Base-by-base conservation (phyloP, 1,140 invertebrate species). In the Atopsyche davidsoni region DNA sequence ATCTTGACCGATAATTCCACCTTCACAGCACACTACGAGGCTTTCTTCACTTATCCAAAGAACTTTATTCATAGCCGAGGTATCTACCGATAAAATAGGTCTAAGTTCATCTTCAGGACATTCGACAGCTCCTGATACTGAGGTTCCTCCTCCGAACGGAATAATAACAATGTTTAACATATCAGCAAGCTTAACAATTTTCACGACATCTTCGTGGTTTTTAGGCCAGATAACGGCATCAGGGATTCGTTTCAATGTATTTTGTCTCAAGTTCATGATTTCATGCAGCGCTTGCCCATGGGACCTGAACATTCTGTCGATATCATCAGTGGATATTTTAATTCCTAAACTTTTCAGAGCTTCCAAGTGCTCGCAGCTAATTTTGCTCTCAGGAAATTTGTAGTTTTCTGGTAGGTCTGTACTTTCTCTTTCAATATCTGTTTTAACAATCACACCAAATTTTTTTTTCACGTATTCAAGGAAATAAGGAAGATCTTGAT, bases 61-160 rank as follows among this genome's bases (percentile, higher is more conserved):
- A 63, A 98, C 87, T 55, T 83, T 77, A 68, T 92, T 92, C 94
- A 98, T 97, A 64, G 96, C 91, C 17, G 89, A 91, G 24, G 92
- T 98, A 66, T 99, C 96, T 43, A 99, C 59, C 0, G 85, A 89
- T 11, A 96, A 77, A 52, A 99, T 96, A 45, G 86, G 85, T 38
- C 96, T 75, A 11, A 61, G 62, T 69, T 98, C 96, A 13, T 84
- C 63, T 17, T 68, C 62, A 0, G 94, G 94, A 70, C 94, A 98
- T 49, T 85, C 81, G 0, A 96, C 73, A 2, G 92, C 89, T 10
- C 91, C 87, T 0, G 94, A 93, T 0, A 98, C 96, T 53, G 89
- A 95, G 0, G 96, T 98, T 3, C 96, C 96, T 11, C 95, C 96
- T 2, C 96, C 96, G 71, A 88, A 97, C 6, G 96, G 95, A 60